Evolutionary conservation across 2,888 invertebrate species (phyloP), one percentile per base, ranked within the genome.

Genomic region (Campopleginae sp.): DNA sequence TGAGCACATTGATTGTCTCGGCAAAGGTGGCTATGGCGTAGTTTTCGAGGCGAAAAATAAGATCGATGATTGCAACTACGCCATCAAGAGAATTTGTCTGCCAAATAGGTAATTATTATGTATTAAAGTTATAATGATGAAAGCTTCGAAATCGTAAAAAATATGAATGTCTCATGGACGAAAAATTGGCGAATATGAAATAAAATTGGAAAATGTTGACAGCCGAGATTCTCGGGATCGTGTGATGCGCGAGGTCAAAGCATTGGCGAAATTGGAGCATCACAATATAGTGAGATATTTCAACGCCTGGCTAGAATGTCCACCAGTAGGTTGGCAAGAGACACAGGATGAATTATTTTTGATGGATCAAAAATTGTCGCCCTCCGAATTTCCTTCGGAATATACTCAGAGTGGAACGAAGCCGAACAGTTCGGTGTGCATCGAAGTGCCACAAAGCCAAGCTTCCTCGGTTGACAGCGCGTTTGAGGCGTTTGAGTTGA

Each of bases 1-100:
- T 94, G 96, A 97, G 68, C 96, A 97, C 38, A 94, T 98, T 44
- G 95, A 96, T 86, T 97, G 97, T 88, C 94, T 98, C 19, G 98
- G 98, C 0, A 96, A 96, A 89, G 99, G 99, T 27, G 99, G 99
- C 0, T 99, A 99, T 94, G 99, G 99, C 0, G 97, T 99, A 2
- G 99, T 99, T 0, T 99, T 99, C 93, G 98, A 99, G 93, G 98
- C 98, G 0, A 96, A 96, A 92, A 98, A 99, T 93, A 98, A 98
- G 93, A 96, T 99, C 80, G 99, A 99, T 92, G 98, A 98, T 90
- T 97, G 98, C 89, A 96, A 96, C 84, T 99, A 99, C 94, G 99
- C 99, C 7, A 97, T 99, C 0, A 99, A 99, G 94, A 95, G 99
- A 90, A 99, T 99, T 78, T 96, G 97, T 0, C 94, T 99, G 80